Conservation (phyloP, 2,888 invertebrate genomes). For the Zhuqinia jingwanae region DNA sequence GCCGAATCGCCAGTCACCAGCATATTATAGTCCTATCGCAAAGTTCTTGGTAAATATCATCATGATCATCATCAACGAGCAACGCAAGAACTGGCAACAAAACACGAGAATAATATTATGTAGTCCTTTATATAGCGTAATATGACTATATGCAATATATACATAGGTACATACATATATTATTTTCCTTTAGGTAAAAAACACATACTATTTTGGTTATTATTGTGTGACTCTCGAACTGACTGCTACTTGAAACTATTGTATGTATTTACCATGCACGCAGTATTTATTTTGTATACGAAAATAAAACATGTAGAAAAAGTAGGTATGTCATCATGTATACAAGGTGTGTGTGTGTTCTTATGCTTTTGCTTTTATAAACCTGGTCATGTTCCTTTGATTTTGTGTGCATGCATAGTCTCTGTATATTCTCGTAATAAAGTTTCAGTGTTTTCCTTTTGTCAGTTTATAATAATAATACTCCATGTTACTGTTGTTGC, state of each 20-base stretch:
- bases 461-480: not conserved
- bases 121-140: not conserved
- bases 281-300: no score
- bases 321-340: not conserved
- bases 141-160: no score
- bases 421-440: constrained; percentile 13
- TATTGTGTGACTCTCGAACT: not conserved
- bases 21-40: no score
- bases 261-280: no score
- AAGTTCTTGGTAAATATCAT: not conserved
- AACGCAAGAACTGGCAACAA: no score
- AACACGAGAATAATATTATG: no score
- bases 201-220: not conserved
- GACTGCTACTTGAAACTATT: not conserved
- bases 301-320: no score
- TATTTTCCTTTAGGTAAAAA: no score
- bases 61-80: not conserved
- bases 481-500: not conserved
- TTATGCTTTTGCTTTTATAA: not conserved
- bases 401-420: not conserved
- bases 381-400: constrained; percentile 33
- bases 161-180: not conserved
- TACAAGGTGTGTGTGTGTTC: not conserved
- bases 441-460: constrained; percentile 40
- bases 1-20: not conserved